Conservation (phyloP, 2,888 invertebrate genomes). For the Cataglyphis albicans region DNA sequence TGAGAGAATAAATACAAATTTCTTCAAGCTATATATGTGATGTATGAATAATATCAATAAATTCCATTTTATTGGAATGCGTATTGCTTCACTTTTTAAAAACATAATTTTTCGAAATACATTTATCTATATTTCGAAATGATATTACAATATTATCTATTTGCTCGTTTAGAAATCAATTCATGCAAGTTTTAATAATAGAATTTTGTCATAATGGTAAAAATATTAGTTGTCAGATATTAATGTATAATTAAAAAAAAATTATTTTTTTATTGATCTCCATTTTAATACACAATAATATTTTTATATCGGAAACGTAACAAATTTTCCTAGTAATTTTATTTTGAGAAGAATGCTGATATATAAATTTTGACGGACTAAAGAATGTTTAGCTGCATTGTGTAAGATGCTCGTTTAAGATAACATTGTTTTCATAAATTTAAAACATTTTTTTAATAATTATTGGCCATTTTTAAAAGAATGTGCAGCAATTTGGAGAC, state of each 20-base stretch:
- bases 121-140: neutral
- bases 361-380: neutral
- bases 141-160: neutral
- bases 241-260: neutral
- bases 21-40: neutral
- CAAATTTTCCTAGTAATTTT: neutral
- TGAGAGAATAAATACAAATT: neutral
- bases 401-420: slow-evolving; percentile 16
- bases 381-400: slow-evolving; percentile 23
- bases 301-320: neutral
- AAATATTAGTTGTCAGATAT: neutral
- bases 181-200: neutral
- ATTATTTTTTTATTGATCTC: neutral
- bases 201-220: neutral
- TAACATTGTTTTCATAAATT: slow-evolving; percentile 39
- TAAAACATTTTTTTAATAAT: slow-evolving; percentile 39
- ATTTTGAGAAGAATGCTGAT: neutral
- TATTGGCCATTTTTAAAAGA: slow-evolving; percentile 22
- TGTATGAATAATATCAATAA: neutral
- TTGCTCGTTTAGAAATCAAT: neutral
- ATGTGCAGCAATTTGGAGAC: slow-evolving; percentile 13
- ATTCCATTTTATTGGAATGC: neutral
- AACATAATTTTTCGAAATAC: neutral
- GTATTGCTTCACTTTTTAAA: neutral
- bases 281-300: neutral